phyloP scores from a whole-genome alignment of 2,888 invertebrate species.

The Pelosia muscerda region DNA sequence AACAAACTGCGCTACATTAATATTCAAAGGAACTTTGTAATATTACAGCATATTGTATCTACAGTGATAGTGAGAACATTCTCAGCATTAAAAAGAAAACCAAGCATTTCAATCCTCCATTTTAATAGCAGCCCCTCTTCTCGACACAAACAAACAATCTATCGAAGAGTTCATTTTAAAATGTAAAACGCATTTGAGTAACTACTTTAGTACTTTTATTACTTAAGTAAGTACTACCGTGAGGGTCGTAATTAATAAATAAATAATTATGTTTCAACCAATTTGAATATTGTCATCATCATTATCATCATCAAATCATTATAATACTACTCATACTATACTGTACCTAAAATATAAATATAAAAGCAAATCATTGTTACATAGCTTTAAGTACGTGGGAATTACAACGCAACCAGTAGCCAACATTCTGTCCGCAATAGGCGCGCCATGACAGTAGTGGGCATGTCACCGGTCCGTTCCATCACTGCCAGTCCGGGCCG shows the following conservation, averaged over 20 bases:
- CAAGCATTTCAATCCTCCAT: no score
- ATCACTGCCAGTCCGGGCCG: constrained; percentile 53
- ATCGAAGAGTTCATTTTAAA: background rate
- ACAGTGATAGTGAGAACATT: background rate
- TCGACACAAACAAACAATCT: no score
- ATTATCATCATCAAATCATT: no score
- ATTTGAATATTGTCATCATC: no score
- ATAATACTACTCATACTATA: no score
- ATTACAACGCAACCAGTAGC: constrained; percentile 18
- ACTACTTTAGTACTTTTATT: no score
- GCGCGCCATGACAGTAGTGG: constrained; percentile 18
- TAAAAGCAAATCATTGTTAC: background rate
- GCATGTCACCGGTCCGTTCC: constrained; percentile 42
- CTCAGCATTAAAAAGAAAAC: background rate
- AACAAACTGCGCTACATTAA: background rate
- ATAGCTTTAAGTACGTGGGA: background rate
- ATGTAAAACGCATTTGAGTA: background rate
- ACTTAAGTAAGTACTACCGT: no score
- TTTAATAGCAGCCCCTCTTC: no score
- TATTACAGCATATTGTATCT: background rate
- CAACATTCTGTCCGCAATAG: background rate
- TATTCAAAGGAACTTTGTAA: background rate
- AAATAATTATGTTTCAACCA: background rate
- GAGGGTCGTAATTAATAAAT: no score
- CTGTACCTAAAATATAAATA: no score